Percentiles rank a stretch among this genome's conserved stretches.
phyloP scores from a whole-genome alignment of 2,888 invertebrate genomes.

The Cryptocephalus primarius region DNA sequence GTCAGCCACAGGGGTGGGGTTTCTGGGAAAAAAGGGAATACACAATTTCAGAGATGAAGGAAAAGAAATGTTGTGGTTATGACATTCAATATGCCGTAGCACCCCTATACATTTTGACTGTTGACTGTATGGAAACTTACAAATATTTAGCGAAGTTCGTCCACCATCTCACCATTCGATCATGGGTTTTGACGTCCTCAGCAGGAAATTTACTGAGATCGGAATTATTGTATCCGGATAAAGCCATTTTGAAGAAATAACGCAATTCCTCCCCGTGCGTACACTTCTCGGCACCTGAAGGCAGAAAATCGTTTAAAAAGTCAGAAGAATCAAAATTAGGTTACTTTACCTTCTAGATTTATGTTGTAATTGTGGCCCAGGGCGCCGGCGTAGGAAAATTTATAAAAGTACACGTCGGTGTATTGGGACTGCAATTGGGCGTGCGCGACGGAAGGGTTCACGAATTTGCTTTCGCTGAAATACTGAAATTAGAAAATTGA shows the following conservation, averaged over 20 bases:
- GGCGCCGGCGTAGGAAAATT: slow-evolving; percentile 15
- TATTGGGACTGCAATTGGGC: slow-evolving; percentile 13
- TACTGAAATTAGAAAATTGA: not conserved
- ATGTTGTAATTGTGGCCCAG: slow-evolving; percentile 9
- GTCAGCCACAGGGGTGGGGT: slow-evolving; percentile 27
- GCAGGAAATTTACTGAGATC: slow-evolving; percentile 9
- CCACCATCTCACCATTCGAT: slow-evolving; percentile 30
- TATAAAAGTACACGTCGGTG: slow-evolving; percentile 13
- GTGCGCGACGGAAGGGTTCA: slow-evolving; percentile 12
- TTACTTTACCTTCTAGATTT: slow-evolving; percentile 13
- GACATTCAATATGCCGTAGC: too few species aligned
- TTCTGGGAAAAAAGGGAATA: slow-evolving; percentile 12
- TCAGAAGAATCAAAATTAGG: not conserved
- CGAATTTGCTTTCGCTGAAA: slow-evolving; percentile 1
- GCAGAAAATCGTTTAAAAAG: too few species aligned
- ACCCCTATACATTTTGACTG: too few species aligned
- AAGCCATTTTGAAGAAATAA: slow-evolving; percentile 19
- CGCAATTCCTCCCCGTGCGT: slow-evolving; percentile 20
- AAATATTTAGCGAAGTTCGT: slow-evolving; percentile 51
- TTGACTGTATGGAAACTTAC: slow-evolving; percentile 26
- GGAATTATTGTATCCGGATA: slow-evolving; percentile 15
- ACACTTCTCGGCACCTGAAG: slow-evolving; percentile 19
- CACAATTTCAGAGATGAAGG: too few species aligned
- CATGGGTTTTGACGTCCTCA: slow-evolving; percentile 12
- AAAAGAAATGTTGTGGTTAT: too few species aligned